These are phyloP conservation scores for Rhagologus leucostigma DNA, from an alignment of 2,113 vertebrate genomes.

Conservation along the genomic window DNA sequence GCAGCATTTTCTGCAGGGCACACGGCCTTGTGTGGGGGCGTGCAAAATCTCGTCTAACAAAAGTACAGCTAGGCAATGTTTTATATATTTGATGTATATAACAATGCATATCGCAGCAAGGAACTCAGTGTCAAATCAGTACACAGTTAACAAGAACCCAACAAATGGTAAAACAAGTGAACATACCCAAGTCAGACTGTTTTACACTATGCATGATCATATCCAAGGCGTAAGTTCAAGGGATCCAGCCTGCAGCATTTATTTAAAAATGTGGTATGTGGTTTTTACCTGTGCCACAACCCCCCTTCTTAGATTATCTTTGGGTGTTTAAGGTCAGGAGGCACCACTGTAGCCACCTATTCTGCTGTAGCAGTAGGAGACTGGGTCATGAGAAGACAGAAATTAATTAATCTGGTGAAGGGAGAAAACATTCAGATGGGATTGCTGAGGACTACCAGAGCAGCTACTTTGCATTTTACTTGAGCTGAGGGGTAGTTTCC, in stretches of 20 bases:
- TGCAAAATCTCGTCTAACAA: neutral
- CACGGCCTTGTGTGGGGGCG: rapidly evolving
- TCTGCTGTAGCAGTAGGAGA: neutral
- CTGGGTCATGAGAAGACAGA: neutral
- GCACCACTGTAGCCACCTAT: neutral
- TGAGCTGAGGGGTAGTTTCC: neutral
- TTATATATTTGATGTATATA: neutral
- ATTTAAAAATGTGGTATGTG: neutral
- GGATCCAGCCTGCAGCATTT: neutral
- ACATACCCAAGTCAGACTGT: neutral
- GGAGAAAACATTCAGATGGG: neutral
- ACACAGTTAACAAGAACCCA: neutral
- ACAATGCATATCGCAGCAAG: neutral
- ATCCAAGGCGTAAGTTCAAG: neutral
- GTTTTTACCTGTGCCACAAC: neutral
- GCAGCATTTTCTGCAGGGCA: neutral
- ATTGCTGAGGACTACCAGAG: neutral
- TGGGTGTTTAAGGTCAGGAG: neutral
- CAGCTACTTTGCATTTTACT: neutral
- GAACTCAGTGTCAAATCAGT: neutral
- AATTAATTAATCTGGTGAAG: neutral
- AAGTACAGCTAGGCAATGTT: neutral
- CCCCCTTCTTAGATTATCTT: neutral
- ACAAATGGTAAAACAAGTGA: neutral
- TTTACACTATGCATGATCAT: neutral